Base-by-base conservation (phyloP, 92 coral and sea anemone species). In the Parazoanthus atlanticus region DNA sequence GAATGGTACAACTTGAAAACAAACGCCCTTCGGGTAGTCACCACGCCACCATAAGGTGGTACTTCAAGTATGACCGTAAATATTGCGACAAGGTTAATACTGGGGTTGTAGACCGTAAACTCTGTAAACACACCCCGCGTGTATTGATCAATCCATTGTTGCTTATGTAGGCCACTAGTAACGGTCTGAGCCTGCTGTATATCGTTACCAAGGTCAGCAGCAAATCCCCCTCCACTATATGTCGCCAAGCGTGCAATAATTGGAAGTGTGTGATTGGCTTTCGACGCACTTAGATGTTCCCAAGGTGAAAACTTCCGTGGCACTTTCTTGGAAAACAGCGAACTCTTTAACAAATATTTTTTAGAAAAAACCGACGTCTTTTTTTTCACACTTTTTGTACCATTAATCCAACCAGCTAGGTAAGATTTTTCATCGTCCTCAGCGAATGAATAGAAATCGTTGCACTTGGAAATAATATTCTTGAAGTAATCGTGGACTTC, bases 261-360 rank as follows among this genome's bases (percentile, higher is more conserved):
- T 78, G 82, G 82, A 78, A 78, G 64, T 28, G 82, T 78, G 38
- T 78, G 82, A 17, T 78, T 78, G 34, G 82, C 82, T 46, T 46
- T 78, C 40, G 82, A n/a, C 61, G 82, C 82, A 49, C 82, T 78
- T n/a, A 41, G 82, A 47, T 78, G 36, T 13, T 78, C 82, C 82
- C 82, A 78, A 3, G 82, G 82, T 10, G 82, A 78, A 49, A 26
- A 12, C 66, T 46, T 78, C 13, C 36, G 58, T 30, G 54, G 33
- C 5, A 29, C 47, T 29, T 78, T 52, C 40, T 78, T 78, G n/a
- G 65, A 17, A 47, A 78, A 78, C 23, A 78, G 36, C 33, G 82
- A 78, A 13, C 47, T 30, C 49, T 19, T 75, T 9, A 36, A 36
- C 3, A 58, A 26, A 2, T 40, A 33, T 10, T 72, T 72, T 11